These are phyloP conservation scores for Drosophila ohnishii DNA, from an alignment of 1,140 invertebrate genomes.

Conservation along the genomic window DNA sequence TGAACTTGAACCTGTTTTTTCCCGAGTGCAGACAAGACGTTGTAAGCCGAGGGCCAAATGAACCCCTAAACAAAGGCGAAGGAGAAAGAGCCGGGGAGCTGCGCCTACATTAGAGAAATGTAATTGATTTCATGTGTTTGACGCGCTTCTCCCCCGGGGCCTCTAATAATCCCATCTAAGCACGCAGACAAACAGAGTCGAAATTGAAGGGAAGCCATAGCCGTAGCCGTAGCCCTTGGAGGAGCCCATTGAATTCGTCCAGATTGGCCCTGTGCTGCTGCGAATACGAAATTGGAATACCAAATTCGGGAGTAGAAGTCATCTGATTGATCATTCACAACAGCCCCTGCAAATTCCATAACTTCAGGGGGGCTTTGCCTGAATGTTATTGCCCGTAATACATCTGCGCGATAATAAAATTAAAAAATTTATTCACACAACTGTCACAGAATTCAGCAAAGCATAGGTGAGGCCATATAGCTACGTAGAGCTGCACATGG, in stretches of 20 bases:
- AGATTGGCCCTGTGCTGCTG: conserved; percentile 25
- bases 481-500: conserved; percentile 5
- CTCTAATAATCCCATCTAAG: conserved; percentile 63
- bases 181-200: conserved; percentile 55
- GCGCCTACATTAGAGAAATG: conserved; percentile 56
- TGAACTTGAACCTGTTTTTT: background rate
- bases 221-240: background rate
- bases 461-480: conserved; percentile 21
- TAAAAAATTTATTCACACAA: conserved; percentile 44
- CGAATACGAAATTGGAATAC: conserved; percentile 35
- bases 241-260: conserved; percentile 20
- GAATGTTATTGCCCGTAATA: conserved; percentile 24
- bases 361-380: background rate
- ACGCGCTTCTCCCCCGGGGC: conserved; percentile 59
- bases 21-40: conserved; percentile 9
- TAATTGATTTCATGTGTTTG: conserved; percentile 81
- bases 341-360: conserved; percentile 18
- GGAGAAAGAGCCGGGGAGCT: conserved; percentile 16
- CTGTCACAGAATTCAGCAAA: conserved; percentile 32
- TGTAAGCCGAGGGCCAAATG: conserved; percentile 12
- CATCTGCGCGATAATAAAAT: conserved; percentile 53
- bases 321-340: conserved; percentile 38
- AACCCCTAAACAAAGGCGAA: conserved; percentile 39
- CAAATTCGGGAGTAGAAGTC: conserved; percentile 8
- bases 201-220: conserved; percentile 27